Base-by-base conservation (phyloP, 2,888 invertebrate species). In the Leptinotarsa haldemani region DNA sequence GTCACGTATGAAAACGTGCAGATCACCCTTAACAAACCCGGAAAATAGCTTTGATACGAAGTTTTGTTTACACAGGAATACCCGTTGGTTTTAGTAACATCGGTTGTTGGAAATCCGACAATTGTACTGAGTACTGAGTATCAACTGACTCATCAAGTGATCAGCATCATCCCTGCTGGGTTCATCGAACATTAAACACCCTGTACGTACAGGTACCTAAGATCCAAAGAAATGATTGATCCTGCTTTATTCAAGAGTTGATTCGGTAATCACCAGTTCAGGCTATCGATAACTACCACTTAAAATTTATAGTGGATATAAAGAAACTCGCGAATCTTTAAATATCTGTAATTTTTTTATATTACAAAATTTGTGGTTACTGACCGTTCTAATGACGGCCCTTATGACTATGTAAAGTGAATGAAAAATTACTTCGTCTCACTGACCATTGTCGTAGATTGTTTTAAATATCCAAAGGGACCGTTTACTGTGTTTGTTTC, bases 231-330 rank as follows among this genome's bases (percentile, higher is more conserved):
- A 77, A 74, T 74, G 63, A 75, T 75, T 69, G 71, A 76, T 69
- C 63, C 68, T 22, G 73, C 72, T 70, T 76, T 76, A 77, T 77
- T 75, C 69, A 70, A 73, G 71, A 70, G 48, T 53, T 69, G 74
- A 77, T 73, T 68, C 70, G 71, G 74, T 79, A 77, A 79, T 77
- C 69, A 75, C 77, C 63, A 65, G 76, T 71, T 78, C 74, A 73
- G 68, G 25, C 70, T 63, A 71, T 56, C 73, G 67, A 67, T 68
- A 70, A 74, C 74, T 71, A 63, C 75, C 73, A 74, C 67, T 73
- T 76, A 70, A 64, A 71, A 73, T 73, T 67, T 74, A 50, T 64
- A 71, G 65, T 71, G 71, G 61, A 66, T 58, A 71, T 67, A 67
- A 30, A 70, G 69, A 68, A 71, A 65, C 63, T 66, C 52, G 50